phyloP scores from a whole-genome alignment of 2,113 vertebrate species.

The Pipra filicauda region DNA sequence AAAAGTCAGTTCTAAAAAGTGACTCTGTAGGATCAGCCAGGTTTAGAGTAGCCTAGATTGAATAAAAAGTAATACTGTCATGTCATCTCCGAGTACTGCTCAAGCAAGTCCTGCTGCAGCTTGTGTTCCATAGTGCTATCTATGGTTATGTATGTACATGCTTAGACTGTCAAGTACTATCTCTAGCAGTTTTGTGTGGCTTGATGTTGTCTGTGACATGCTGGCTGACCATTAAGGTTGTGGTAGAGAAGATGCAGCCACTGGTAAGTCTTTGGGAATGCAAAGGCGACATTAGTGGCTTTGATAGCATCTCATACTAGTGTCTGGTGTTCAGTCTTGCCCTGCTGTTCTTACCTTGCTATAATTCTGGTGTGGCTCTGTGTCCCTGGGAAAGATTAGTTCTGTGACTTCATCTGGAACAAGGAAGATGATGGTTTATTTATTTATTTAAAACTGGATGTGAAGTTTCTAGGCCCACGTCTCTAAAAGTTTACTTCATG shows the following conservation, averaged over 20 bases:
- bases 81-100: background rate
- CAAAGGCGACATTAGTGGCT: background rate
- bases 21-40: background rate
- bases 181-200: background rate
- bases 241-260: background rate
- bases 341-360: background rate
- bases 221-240: background rate
- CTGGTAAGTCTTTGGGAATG: background rate
- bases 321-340: background rate
- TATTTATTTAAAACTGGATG: background rate
- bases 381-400: background rate
- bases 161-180: no score
- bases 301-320: background rate
- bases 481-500: background rate
- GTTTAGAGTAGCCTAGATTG: background rate
- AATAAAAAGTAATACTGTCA: background rate
- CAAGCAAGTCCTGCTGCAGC: background rate
- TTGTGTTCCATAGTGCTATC: background rate
- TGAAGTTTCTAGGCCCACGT: background rate
- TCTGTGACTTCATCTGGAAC: background rate
- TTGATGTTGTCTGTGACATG: background rate
- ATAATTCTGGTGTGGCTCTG: background rate
- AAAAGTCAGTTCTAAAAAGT: background rate
- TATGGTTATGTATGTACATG: background rate
- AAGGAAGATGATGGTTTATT: background rate